A percentile compares a stretch with the other conserved stretches of the same genome.
Conservation (phyloP, 2,797 vertebrate genomes). For the Bucorvus abyssinicus region DNA sequence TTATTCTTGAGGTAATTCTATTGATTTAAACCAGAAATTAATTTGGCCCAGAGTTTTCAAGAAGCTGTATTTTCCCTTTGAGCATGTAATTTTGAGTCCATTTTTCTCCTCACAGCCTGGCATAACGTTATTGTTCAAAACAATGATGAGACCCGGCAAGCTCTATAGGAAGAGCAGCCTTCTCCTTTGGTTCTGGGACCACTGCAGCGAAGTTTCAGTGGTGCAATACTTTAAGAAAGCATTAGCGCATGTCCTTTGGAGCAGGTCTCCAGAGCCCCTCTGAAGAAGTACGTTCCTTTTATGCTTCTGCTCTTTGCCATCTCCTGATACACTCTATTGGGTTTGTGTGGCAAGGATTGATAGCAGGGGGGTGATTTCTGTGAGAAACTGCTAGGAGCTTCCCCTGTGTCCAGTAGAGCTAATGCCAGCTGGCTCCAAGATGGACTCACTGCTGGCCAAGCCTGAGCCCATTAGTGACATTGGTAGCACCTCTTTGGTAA, state of each 20-base stretch:
- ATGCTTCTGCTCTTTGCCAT: not conserved
- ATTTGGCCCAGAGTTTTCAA: not conserved
- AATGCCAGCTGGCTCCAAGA: not conserved
- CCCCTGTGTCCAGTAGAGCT: not conserved
- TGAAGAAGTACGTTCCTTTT: not conserved
- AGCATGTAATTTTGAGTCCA: not conserved
- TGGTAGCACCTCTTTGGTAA: not conserved
- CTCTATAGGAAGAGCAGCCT: not conserved
- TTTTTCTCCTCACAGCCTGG: not conserved
- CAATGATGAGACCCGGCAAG: not conserved
- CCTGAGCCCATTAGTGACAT: not conserved
- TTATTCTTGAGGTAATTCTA: not conserved
- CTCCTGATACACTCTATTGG: not conserved
- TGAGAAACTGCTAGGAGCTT: not conserved
- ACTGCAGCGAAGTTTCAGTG: not conserved
- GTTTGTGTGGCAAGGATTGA: not conserved
- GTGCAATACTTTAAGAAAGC: not conserved
- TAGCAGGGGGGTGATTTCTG: not conserved
- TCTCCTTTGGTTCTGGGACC: not conserved
- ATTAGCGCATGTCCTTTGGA: not conserved
- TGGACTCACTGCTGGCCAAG: not conserved
- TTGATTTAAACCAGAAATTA: not conserved
- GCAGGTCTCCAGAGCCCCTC: not conserved
- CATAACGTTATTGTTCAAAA: not conserved
- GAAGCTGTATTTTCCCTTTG: not conserved